Evolutionary conservation across 2,797 vertebrate species (phyloP), one percentile per base, ranked within the genome.

Genomic region (Distichodus sexfasciatus): DNA sequence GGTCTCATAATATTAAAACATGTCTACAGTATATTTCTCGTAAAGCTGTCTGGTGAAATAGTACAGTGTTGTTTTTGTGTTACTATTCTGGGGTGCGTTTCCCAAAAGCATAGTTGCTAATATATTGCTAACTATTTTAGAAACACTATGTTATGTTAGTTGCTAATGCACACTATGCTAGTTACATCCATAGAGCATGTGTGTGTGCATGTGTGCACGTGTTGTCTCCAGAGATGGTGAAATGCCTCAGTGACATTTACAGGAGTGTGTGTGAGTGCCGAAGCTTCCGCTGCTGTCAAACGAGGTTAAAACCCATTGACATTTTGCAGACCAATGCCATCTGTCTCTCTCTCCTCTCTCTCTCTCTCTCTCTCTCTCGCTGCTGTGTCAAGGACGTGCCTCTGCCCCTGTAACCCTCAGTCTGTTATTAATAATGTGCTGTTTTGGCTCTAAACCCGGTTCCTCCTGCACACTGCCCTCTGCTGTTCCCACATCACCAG

Each of bases 181-280:
- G 19, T 12, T 71, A 29, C 36, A 10, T n/a, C 28, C 23, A 38
- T 12, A 41, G 57, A 2, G 19, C 43, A 35, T 40, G 35, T 41
- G 55, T 41, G 12, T 41, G 35, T 59, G 57, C 67, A 48, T 28
- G 43, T 28, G 9, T 63, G 48, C 54, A 14, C 12, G 63, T 50
- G 28, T 46, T 61, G 63, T 67, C 65, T 47, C 50, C 54, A 44
- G 72, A 35, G 76, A 61, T 73, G 54, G 53, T 59, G 58, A 71
- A 79, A 76, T 67, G 61, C 69, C 66, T 71, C 35, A 60, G 54
- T 83, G 81, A 76, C 79, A 81, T 83, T 83, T 81, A 62, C 74
- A 68, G 46, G 35, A 72, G 70, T 60, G 72, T 74, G 67, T 66
- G 36, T 61, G 58, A 51, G 67, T 70, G 54, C 62, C 43, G 24